phyloP scores from a whole-genome alignment of 2,888 invertebrate species.

The Stenodera caucasica region DNA sequence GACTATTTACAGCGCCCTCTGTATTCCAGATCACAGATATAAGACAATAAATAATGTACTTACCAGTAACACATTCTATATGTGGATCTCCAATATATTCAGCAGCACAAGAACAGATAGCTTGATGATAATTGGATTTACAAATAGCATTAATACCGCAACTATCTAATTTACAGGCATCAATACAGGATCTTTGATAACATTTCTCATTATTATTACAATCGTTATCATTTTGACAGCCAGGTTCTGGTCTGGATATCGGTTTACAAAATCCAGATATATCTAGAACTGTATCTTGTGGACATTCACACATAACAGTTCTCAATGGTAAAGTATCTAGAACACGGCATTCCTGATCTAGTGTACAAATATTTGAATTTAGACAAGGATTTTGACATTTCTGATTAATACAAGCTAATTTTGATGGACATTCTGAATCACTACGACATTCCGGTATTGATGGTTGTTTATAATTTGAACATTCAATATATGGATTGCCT shows the following conservation, averaged over 20 bases:
- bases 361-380: slow-evolving; percentile 70
- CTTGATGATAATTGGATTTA: slow-evolving; percentile 72
- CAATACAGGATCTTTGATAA: slow-evolving; percentile 72
- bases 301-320: slow-evolving; percentile 85
- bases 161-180: slow-evolving; percentile 74
- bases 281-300: slow-evolving; percentile 76
- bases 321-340: slow-evolving; percentile 77
- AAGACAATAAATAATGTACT: slow-evolving; percentile 26
- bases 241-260: slow-evolving; percentile 54
- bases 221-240: slow-evolving; percentile 74
- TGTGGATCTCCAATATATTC: slow-evolving; percentile 80
- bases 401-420: slow-evolving; percentile 75
- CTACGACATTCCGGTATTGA: slow-evolving; percentile 69
- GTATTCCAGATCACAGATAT: too few relatives aligned
- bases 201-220: slow-evolving; percentile 74
- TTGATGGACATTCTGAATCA: slow-evolving; percentile 76
- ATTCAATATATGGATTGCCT: slow-evolving; percentile 79
- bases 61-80: slow-evolving; percentile 68
- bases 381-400: slow-evolving; percentile 79
- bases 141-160: slow-evolving; percentile 87
- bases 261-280: slow-evolving; percentile 70
- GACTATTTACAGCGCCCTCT: too few relatives aligned
- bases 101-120: slow-evolving; percentile 76
- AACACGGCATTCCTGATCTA: slow-evolving; percentile 78
- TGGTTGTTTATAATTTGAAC: slow-evolving; percentile 56